Conservation (phyloP, 2,888 invertebrate species). For the Hypena proboscidalis region DNA sequence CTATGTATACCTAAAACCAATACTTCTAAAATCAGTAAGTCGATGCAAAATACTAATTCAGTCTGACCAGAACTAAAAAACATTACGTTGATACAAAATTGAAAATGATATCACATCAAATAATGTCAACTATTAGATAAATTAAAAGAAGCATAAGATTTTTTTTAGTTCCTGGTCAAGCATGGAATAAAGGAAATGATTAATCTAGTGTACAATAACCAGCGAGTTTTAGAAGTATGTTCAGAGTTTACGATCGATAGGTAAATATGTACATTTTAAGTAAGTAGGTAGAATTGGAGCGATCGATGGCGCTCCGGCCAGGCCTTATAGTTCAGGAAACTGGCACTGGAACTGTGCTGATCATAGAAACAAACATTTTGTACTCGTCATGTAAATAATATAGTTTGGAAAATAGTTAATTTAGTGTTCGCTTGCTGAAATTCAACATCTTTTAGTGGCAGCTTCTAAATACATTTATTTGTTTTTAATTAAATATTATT, state of each 20-base stretch:
- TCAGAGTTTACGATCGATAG: slow-evolving; percentile 19
- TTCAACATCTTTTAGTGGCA: slow-evolving; percentile 42
- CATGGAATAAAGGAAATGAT: neutral
- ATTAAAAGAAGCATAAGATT: too few species aligned
- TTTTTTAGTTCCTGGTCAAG: too few species aligned
- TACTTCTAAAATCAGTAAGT: slow-evolving; percentile 12
- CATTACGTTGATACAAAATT: too few species aligned
- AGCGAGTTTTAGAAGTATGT: slow-evolving; percentile 10
- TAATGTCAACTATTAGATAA: too few species aligned
- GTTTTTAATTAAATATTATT: too few species aligned
- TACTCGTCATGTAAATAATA: slow-evolving; percentile 59
- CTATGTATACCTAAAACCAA: slow-evolving; percentile 15
- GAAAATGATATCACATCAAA: too few species aligned
- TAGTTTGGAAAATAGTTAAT: slow-evolving; percentile 38
- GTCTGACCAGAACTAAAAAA: too few species aligned
- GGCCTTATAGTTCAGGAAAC: slow-evolving; percentile 68
- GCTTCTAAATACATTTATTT: too few species aligned
- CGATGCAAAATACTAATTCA: neutral
- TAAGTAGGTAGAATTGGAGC: slow-evolving; percentile 41
- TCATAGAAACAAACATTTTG: slow-evolving; percentile 54
- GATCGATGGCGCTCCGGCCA: slow-evolving; percentile 63
- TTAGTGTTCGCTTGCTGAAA: slow-evolving; percentile 53
- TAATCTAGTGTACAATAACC: neutral
- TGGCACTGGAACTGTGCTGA: slow-evolving; percentile 47
- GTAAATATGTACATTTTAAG: slow-evolving; percentile 33